These are phyloP conservation scores for Schmidtea mediterranea DNA, from an alignment of 1,140 invertebrate species.

Conservation along the genomic window DNA sequence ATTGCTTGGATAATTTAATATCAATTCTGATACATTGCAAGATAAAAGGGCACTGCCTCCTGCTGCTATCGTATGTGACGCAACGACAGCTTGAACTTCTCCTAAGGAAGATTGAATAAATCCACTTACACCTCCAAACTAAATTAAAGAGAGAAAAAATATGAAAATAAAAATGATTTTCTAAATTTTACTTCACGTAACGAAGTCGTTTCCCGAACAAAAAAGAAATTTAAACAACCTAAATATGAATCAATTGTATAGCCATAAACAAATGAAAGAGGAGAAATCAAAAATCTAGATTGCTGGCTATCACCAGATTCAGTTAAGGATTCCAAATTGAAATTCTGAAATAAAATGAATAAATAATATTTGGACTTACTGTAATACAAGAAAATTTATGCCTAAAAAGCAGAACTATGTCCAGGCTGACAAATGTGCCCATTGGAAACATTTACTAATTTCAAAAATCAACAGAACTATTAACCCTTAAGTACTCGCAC, in stretches of 20 bases:
- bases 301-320: constrained; percentile 54
- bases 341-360: too few relatives aligned
- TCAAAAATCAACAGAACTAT: too few relatives aligned
- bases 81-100: background rate
- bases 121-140: background rate
- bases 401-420: too few relatives aligned
- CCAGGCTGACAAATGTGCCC: too few relatives aligned
- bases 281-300: constrained; percentile 32
- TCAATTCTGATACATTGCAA: background rate
- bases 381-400: too few relatives aligned
- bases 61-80: background rate
- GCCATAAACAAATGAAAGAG: constrained; percentile 30
- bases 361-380: too few relatives aligned
- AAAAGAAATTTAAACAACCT: constrained; percentile 75
- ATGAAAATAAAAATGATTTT: constrained; percentile 3
- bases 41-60: background rate
- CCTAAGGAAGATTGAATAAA: background rate
- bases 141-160: background rate
- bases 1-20: constrained; percentile 5
- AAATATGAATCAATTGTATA: constrained; percentile 52
- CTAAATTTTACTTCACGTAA: constrained; percentile 38
- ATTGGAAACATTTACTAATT: too few relatives aligned
- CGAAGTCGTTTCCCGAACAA: constrained; percentile 69
- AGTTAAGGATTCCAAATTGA: constrained; percentile 30
- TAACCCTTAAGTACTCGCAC: too few relatives aligned